phyloP scores from a whole-genome alignment of 2,113 vertebrate genomes.

The Proteles cristata region DNA sequence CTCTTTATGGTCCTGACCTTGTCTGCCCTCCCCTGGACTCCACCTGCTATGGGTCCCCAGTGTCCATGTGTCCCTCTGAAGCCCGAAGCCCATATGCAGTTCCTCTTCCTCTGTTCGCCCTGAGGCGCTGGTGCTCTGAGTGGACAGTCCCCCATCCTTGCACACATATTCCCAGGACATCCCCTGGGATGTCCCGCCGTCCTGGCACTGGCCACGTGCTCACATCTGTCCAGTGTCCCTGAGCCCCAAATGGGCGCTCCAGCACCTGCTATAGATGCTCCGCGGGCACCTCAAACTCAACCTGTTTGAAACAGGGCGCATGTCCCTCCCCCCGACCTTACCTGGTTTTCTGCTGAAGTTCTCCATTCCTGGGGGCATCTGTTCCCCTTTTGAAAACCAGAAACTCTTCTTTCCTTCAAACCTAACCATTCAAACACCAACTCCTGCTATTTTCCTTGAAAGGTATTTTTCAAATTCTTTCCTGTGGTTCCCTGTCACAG shows the following conservation, averaged over 20 bases:
- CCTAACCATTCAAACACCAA: background rate
- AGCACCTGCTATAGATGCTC: too few species aligned
- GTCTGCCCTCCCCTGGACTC: background rate
- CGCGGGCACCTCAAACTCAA: background rate
- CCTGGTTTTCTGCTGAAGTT: background rate
- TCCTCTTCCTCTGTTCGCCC: background rate
- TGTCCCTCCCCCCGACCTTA: background rate
- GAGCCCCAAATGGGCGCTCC: accelerated
- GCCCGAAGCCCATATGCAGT: background rate
- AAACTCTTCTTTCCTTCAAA: background rate
- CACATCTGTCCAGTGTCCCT: background rate
- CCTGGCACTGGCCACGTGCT: too few species aligned
- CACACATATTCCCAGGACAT: accelerated
- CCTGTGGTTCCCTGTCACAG: background rate
- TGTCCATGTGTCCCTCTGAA: background rate
- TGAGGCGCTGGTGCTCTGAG: background rate
- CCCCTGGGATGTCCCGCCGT: too few species aligned
- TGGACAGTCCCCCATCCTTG: accelerated
- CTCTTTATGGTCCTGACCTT: background rate
- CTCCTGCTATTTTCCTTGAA: background rate
- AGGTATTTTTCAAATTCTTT: background rate
- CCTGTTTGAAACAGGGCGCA: accelerated
- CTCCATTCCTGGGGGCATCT: background rate
- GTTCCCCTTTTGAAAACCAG: background rate
- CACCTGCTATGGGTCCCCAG: background rate